A percentile compares a stretch with the other conserved stretches of the same genome.
Conservation (phyloP, 2,797 vertebrate species). For the Vipera latastei region DNA sequence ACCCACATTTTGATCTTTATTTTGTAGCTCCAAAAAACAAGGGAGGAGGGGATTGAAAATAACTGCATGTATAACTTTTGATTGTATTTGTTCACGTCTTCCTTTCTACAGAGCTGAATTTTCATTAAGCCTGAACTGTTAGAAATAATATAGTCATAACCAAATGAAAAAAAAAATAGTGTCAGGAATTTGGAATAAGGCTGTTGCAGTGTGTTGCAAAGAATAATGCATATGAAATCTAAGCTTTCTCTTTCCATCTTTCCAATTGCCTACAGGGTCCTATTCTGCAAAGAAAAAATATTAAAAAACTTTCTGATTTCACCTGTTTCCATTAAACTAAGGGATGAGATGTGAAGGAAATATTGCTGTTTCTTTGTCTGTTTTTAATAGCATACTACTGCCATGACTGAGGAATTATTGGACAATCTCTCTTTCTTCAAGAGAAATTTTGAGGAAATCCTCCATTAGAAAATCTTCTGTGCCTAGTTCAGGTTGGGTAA, state of each 20-base stretch:
- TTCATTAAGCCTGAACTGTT: not conserved
- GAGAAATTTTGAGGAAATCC: not conserved
- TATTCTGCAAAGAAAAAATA: not conserved
- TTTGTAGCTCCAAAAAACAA: not conserved
- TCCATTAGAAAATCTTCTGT: not conserved
- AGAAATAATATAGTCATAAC: not conserved
- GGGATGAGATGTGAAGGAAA: too few species aligned
- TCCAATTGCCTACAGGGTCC: not conserved
- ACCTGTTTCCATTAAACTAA: not conserved
- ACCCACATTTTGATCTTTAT: not conserved
- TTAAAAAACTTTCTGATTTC: not conserved
- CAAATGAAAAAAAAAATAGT: not conserved
- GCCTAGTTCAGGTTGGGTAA: not conserved
- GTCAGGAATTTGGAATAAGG: not conserved
- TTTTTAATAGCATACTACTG: not conserved
- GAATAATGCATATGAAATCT: not conserved
- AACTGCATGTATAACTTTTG: not conserved
- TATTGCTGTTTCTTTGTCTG: too few species aligned
- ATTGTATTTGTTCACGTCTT: not conserved
- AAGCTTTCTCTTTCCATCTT: not conserved
- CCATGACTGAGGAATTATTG: not conserved
- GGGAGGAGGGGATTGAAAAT: not conserved
- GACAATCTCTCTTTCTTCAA: not conserved
- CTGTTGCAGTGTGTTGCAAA: not conserved
- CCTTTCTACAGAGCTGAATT: not conserved